Evolutionary conservation across 1,140 invertebrate species (phyloP).

Genomic region (Diploscapter pachys): DNA sequence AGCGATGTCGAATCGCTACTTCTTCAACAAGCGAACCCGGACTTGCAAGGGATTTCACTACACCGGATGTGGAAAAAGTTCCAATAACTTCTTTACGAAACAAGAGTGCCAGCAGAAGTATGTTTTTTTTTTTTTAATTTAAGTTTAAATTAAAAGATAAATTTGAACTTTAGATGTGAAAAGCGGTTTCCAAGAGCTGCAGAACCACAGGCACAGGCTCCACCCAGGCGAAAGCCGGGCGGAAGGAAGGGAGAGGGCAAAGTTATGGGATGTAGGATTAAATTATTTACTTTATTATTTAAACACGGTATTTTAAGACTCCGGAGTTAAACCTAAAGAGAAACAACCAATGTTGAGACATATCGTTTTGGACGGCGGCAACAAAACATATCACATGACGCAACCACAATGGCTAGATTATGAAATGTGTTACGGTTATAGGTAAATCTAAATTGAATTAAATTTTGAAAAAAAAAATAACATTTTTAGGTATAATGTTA

Average conservation of each 20-base stretch:
- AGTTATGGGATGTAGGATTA: not conserved
- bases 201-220: constrained; percentile 8
- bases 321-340: constrained; percentile 28
- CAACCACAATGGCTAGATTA: constrained; percentile 40
- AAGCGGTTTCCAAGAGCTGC: constrained; percentile 22
- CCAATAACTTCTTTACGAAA: constrained; percentile 45
- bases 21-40: constrained; percentile 42
- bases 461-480: not conserved
- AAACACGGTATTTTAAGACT: constrained; percentile 7
- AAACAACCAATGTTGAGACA: constrained; percentile 39
- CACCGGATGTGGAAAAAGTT: constrained; percentile 50
- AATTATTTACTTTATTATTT: not conserved
- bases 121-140: too few species aligned
- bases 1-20: constrained; percentile 51
- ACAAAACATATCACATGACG: constrained; percentile 34
- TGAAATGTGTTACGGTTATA: constrained; percentile 31
- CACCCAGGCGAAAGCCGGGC: not conserved
- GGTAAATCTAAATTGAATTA: not conserved
- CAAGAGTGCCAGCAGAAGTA: constrained; percentile 40
- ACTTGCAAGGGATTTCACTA: constrained; percentile 55
- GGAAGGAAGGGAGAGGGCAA: not conserved
- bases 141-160: too few species aligned
- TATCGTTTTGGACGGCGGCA: constrained; percentile 29
- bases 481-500: constrained; percentile 36
- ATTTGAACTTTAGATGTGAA: not conserved